These are phyloP conservation scores for Oceanodroma leucorhoa DNA, from an alignment of 2,797 vertebrate genomes.

Conservation along the genomic window DNA sequence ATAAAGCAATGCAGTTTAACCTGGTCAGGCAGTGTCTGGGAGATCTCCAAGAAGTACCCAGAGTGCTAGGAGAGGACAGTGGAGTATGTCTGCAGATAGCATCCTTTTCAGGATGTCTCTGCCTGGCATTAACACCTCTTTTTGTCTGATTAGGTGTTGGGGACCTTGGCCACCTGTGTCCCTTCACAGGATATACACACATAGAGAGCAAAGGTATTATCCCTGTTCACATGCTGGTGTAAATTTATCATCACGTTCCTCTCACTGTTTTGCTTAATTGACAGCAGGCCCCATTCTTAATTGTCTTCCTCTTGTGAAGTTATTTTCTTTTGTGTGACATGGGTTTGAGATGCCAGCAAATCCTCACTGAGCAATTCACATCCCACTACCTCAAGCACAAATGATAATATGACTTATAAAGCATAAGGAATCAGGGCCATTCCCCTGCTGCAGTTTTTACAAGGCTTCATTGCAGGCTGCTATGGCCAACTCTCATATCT, in stretches of 20 bases:
- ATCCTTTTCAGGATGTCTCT: background rate
- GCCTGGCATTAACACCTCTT: background rate
- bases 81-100: background rate
- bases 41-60: background rate
- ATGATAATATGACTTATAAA: background rate
- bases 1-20: background rate
- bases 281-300: background rate
- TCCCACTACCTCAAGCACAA: background rate
- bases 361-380: background rate
- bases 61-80: background rate
- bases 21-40: background rate
- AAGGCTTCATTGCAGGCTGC: background rate
- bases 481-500: background rate
- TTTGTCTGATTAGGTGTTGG: background rate
- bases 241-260: background rate
- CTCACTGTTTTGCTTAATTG: background rate
- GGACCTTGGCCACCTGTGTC: background rate
- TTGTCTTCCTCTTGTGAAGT: background rate
- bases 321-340: background rate
- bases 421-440: background rate
- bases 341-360: background rate
- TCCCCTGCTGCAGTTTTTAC: background rate
- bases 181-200: background rate
- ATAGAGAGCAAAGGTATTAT: background rate
- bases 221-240: background rate